Conservation (phyloP, 2,113 vertebrate species). For the Gulo gulo region DNA sequence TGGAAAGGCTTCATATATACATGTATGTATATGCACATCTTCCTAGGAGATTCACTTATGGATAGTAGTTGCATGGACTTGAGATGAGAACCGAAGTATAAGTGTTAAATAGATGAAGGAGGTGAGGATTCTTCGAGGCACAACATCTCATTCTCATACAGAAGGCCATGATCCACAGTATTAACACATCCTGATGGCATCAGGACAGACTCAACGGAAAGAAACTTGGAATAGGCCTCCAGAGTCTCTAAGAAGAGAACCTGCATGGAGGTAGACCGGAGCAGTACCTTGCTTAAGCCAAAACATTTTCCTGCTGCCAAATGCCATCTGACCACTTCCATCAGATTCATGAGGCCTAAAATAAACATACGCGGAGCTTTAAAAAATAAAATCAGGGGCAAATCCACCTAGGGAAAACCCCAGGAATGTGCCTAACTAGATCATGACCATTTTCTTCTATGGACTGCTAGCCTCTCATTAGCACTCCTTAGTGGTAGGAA, state of each 20-base stretch:
- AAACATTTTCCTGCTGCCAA: not conserved
- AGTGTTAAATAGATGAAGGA: not conserved
- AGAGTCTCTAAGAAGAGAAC: not conserved
- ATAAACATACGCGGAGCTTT: not conserved
- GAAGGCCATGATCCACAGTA: not conserved
- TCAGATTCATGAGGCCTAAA: not conserved
- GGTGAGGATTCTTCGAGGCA: not conserved
- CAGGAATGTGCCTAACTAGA: not conserved
- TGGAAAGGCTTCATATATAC: not conserved
- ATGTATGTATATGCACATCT: not conserved
- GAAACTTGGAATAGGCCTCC: not conserved
- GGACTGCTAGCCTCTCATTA: not conserved
- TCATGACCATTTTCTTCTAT: not conserved
- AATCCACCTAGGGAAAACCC: not conserved
- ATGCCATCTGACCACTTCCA: not conserved
- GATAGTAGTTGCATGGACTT: not conserved
- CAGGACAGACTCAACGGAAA: not conserved
- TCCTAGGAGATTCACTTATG: not conserved
- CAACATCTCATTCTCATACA: not conserved
- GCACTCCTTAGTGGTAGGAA: not conserved
- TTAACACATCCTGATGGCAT: not conserved
- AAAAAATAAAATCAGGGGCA: not conserved
- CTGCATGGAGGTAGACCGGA: rapidly evolving
- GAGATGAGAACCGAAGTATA: not conserved
- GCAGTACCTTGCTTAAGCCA: not conserved